Evolutionary conservation across 2,113 vertebrate species (phyloP), one percentile per base, ranked within the genome.

Genomic region (Lontra canadensis): DNA sequence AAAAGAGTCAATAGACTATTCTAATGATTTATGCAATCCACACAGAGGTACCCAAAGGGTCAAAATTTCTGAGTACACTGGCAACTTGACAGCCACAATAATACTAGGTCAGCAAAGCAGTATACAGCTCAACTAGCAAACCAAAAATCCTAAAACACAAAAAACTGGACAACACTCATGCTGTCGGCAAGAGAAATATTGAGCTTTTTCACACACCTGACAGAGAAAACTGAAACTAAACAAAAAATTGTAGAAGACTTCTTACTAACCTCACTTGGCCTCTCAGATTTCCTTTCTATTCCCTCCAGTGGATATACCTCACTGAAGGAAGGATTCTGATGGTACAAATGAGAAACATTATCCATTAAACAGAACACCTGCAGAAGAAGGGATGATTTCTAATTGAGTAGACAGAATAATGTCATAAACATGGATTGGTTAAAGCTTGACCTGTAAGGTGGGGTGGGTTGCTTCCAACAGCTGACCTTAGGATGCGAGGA

Each of bases 21-120:
- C 47, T 79, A 69, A 92, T 44, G 80, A 91, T 55, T 91, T 80
- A 84, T 85, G 87, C 85, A 95, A 95, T 52, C 26, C 81, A 93
- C 65, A 57, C n/a, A 44, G 76, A 96, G 81, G 23, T 63, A 57
- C 20, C 63, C 57, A 49, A 76, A 85, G n/a, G 21, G 31, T 34
- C 2, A 3, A 49, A 88, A 44, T 25, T 61, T 78, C 73, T 80
- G 52, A 91, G 76, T 65, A 83, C 44, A 84, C 0, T 63, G n/a
- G 21, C 57, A 91, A 59, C 69, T 88, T 49, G 34, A 67, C 17
- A 94, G 49, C 13, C 78, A 84, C 14, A 39, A 44, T 12, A 78
- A 95, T 18, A 69, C 31, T 57, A n/a, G 29, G n/a, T 81, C 34
- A 59, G 59, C 52, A 83, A 91, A 88, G n/a, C 59, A 15, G 23